Percentiles rank a stretch among this genome's conserved stretches.
Evolutionary conservation across 2,888 invertebrate species (phyloP).

Genomic region (Cryptocheilus praepositus): DNA sequence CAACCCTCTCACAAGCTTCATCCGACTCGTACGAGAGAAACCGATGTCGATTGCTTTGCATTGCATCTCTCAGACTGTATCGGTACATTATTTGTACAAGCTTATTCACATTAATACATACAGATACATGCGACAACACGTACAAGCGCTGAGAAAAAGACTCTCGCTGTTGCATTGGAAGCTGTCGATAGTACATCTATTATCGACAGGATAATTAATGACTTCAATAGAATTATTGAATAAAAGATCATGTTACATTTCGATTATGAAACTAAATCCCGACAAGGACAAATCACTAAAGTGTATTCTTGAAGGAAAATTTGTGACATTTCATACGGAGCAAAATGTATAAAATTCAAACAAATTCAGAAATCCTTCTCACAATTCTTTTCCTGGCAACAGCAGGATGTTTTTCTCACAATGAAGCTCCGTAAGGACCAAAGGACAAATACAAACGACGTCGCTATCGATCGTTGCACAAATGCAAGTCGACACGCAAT

Average conservation of each 20-base stretch:
- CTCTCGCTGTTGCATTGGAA: constrained; percentile 22
- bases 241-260: no score
- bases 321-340: no score
- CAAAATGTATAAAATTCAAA: neutral
- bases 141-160: constrained; percentile 41
- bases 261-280: no score
- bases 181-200: constrained; percentile 24
- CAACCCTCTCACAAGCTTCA: neutral
- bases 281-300: no score
- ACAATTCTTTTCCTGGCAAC: neutral
- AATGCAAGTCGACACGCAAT: constrained; percentile 7
- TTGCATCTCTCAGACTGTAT: neutral
- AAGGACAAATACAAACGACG: constrained; percentile 35
- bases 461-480: constrained; percentile 8
- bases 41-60: neutral
- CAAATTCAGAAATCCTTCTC: neutral
- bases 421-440: constrained; percentile 27
- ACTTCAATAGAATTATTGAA: no score
- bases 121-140: constrained; percentile 49
- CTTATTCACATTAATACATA: constrained; percentile 50
- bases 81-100: constrained; percentile 43
- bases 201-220: no score
- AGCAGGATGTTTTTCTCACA: constrained; percentile 24
- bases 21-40: no score
- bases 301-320: neutral